Evolutionary conservation across 2,888 invertebrate genomes (phyloP).

Genomic region (Leucophora obtusa): DNA sequence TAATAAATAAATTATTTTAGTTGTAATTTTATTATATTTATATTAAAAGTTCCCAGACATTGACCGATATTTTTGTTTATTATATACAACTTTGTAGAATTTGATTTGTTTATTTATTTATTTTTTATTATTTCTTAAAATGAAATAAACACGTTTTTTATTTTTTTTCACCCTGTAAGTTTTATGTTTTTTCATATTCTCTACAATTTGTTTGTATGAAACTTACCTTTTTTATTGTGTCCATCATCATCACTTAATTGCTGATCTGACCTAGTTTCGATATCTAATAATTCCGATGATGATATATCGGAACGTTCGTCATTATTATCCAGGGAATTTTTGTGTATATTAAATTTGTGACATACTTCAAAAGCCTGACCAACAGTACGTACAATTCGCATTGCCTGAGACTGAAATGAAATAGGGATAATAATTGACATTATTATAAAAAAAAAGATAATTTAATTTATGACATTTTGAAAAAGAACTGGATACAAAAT

Average conservation of each 20-base stretch:
- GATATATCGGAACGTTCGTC: conserved; percentile 78
- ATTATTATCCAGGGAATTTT: conserved; percentile 79
- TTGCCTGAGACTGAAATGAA: conserved; percentile 93
- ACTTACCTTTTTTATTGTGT: conserved; percentile 80
- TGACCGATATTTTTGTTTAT: conserved; percentile 31
- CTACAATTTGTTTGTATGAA: neutral
- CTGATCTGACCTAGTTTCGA: conserved; percentile 77
- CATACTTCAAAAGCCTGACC: conserved; percentile 99
- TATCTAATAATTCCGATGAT: conserved; percentile 77
- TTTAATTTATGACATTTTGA: too few species aligned
- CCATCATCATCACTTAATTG: conserved; percentile 79
- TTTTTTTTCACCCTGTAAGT: too few species aligned
- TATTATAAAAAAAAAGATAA: too few species aligned
- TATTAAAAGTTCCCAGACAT: conserved; percentile 15
- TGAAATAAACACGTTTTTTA: neutral
- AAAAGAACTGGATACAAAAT: too few species aligned
- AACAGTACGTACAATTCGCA: conserved; percentile 98
- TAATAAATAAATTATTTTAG: neutral
- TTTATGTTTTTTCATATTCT: neutral
- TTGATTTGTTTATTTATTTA: neutral
- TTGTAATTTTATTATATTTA: neutral
- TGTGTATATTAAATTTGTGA: conserved; percentile 92
- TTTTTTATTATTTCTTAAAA: neutral
- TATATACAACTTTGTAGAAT: neutral
- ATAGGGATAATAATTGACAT: conserved; percentile 49